Conservation (phyloP, 2,888 invertebrate species). For the Archips crataeganus region DNA sequence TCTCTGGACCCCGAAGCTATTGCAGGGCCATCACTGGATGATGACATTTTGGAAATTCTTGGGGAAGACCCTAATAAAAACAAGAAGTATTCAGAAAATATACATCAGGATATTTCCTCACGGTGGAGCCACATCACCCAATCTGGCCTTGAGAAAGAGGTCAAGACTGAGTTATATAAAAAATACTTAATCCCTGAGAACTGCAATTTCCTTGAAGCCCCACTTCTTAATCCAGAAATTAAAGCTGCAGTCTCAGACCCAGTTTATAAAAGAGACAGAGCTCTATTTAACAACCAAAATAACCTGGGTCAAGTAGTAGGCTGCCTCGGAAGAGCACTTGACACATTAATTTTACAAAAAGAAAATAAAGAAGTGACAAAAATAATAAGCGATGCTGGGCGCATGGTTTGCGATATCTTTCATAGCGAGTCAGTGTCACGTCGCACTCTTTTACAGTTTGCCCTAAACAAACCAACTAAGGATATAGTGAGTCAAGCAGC, state of each 20-base stretch:
- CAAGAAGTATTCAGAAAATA: not conserved
- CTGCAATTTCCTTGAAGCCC: not conserved
- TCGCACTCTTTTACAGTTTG: not conserved
- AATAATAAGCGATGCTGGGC: not conserved
- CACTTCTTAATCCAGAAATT: not conserved
- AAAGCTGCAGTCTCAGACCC: not conserved
- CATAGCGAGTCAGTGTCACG: not conserved
- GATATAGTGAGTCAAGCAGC: not conserved
- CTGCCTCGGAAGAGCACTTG: not conserved
- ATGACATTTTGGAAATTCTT: not conserved
- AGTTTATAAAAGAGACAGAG: not conserved
- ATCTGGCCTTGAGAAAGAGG: not conserved
- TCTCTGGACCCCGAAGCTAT: not conserved
- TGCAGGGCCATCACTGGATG: slow-evolving; percentile 4
- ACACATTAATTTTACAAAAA: not conserved
- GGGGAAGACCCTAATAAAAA: not conserved
- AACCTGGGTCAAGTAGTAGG: not conserved
- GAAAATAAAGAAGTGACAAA: not conserved
- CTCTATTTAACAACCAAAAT: not conserved
- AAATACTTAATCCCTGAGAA: not conserved
- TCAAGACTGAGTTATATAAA: not conserved
- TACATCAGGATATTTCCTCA: not conserved
- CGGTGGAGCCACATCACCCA: not conserved
- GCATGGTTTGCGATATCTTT: not conserved
- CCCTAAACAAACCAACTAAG: not conserved